Percentiles rank a stretch among this genome's conserved stretches.
These are phyloP conservation scores for Liparis tanakae DNA, from an alignment of 2,797 vertebrate genomes.

Conservation along the genomic window DNA sequence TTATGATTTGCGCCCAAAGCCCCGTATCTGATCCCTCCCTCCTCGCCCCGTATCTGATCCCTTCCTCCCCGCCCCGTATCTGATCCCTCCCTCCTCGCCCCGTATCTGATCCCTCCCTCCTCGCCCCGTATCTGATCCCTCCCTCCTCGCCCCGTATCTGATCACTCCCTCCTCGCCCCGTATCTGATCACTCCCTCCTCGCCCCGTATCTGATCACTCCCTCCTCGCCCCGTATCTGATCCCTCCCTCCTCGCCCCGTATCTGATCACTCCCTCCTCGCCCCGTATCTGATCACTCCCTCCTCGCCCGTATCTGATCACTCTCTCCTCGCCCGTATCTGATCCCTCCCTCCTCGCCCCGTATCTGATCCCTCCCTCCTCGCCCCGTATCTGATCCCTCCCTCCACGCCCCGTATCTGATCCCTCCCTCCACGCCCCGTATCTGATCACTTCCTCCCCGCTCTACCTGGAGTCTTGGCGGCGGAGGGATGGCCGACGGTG, in stretches of 20 bases:
- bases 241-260: slow-evolving; percentile 42
- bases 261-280: slow-evolving; percentile 38
- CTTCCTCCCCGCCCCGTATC: slow-evolving; percentile 43
- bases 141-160: slow-evolving; percentile 44
- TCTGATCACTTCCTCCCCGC: slow-evolving; percentile 38
- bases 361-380: slow-evolving; percentile 39
- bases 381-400: slow-evolving; percentile 1
- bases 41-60: slow-evolving; percentile 45
- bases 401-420: slow-evolving; percentile 45
- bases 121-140: slow-evolving; percentile 37
- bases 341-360: slow-evolving; percentile 41
- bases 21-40: background rate
- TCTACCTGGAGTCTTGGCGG: slow-evolving; percentile 90
- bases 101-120: slow-evolving; percentile 16
- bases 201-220: slow-evolving; percentile 1
- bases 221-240: slow-evolving; percentile 45
- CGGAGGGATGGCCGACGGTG: slow-evolving; percentile 88
- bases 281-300: slow-evolving; percentile 1
- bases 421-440: background rate
- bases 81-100: slow-evolving; percentile 40
- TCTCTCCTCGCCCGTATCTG: slow-evolving; percentile 43
- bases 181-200: slow-evolving; percentile 39
- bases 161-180: slow-evolving; percentile 42
- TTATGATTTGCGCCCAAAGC: background rate
- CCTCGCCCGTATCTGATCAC: slow-evolving; percentile 43